phyloP scores from a whole-genome alignment of 2,888 invertebrate genomes.

The Diaperis boleti region DNA sequence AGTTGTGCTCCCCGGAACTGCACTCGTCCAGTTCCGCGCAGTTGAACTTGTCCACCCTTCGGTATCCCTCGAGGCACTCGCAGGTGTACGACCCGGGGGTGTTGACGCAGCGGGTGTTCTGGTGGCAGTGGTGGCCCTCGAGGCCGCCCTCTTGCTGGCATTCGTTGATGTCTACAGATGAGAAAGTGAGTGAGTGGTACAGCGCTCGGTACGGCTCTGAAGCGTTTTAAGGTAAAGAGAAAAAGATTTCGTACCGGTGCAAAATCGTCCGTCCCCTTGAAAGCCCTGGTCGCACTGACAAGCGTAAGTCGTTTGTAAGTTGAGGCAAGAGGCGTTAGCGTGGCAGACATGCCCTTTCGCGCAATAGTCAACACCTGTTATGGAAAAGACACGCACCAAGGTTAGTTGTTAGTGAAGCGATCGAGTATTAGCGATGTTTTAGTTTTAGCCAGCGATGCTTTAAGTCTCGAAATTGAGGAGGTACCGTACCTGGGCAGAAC shows the following conservation, averaged over 20 bases:
- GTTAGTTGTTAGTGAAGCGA: slow-evolving; percentile 53
- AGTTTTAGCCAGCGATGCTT: neutral
- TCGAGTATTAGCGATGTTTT: slow-evolving; percentile 12
- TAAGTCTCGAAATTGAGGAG: neutral
- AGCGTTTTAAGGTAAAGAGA: neutral
- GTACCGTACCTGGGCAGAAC: slow-evolving; percentile 82
- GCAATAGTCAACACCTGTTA: slow-evolving; percentile 88
- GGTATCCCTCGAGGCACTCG: slow-evolving; percentile 85
- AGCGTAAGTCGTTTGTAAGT: slow-evolving; percentile 89
- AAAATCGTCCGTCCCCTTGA: slow-evolving; percentile 85
- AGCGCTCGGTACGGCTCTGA: too few species aligned
- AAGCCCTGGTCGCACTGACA: slow-evolving; percentile 93
- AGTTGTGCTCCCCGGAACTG: slow-evolving; percentile 76
- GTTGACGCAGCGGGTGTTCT: slow-evolving; percentile 87
- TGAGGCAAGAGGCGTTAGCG: slow-evolving; percentile 90
- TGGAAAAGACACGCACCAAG: slow-evolving; percentile 43
- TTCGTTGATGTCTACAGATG: slow-evolving; percentile 85
- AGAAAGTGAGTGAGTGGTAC: too few species aligned
- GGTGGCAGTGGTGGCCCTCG: slow-evolving; percentile 87
- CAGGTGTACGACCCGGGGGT: slow-evolving; percentile 86
- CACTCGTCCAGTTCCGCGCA: slow-evolving; percentile 88
- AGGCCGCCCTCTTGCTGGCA: slow-evolving; percentile 82
- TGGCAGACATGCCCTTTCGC: slow-evolving; percentile 90
- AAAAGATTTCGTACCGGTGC: slow-evolving; percentile 72
- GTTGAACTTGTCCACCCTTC: slow-evolving; percentile 81